Percentiles rank a stretch among this genome's conserved stretches.
Evolutionary conservation across 2,113 vertebrate genomes (phyloP).

Genomic region (Amphiprion ocellaris): DNA sequence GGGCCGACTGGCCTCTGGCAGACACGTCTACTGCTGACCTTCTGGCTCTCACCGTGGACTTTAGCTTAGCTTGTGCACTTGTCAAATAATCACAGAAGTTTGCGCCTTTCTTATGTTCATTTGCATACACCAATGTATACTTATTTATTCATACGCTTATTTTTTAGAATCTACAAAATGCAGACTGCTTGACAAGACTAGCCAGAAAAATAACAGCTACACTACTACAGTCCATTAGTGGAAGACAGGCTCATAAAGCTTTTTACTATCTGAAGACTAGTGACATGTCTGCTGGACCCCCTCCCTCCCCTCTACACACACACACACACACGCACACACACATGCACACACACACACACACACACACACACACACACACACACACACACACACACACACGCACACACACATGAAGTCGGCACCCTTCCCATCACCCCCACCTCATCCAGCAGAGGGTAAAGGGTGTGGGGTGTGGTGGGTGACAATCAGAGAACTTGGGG

Average conservation of each 20-base stretch:
- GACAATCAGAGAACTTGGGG: slow-evolving; percentile 14
- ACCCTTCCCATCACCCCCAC: background rate
- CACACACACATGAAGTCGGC: background rate
- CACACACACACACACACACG: no score
- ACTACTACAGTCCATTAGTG: slow-evolving; percentile 34
- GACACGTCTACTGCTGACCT: slow-evolving; percentile 41
- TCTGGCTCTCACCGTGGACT: background rate
- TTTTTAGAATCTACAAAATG: slow-evolving; percentile 34
- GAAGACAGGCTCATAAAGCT: slow-evolving; percentile 48
- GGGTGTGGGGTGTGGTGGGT: slow-evolving; percentile 1
- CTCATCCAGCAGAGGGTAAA: background rate
- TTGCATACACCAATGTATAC: slow-evolving; percentile 4
- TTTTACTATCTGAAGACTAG: slow-evolving; percentile 15
- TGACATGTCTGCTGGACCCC: slow-evolving; percentile 52
- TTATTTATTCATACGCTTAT: background rate
- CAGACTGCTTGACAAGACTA: slow-evolving; percentile 30
- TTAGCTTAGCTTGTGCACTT: background rate
- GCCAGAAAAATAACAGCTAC: slow-evolving; percentile 28
- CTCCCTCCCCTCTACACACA: background rate
- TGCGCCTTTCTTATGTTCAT: background rate
- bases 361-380: background rate
- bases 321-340: background rate
- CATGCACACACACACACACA: background rate
- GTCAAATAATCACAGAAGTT: background rate
- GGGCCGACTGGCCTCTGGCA: slow-evolving; percentile 39